A percentile compares a stretch with the other conserved stretches of the same genome.
These are phyloP conservation scores for Lordiphosa fenestrarum DNA, from an alignment of 2,888 invertebrate species.

Conservation along the genomic window DNA sequence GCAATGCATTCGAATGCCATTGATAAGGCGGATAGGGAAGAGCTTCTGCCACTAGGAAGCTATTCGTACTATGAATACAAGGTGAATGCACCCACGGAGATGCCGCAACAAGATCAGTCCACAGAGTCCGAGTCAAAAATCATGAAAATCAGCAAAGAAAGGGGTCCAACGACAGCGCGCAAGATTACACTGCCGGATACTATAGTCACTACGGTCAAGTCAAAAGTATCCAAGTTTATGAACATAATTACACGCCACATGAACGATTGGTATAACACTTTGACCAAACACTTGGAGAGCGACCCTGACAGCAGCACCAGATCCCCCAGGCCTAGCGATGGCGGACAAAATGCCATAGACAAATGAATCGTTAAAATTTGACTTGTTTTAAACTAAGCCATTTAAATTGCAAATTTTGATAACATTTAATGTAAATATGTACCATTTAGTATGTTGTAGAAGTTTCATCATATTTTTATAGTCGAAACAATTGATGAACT, in stretches of 20 bases:
- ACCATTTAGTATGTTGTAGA: conserved; percentile 7
- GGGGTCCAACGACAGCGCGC: neutral
- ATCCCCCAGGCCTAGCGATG: neutral
- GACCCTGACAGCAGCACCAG: conserved; percentile 6
- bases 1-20: conserved; percentile 63
- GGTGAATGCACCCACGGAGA: conserved; percentile 25
- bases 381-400: neutral
- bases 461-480: conserved; percentile 8
- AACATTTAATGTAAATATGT: conserved; percentile 57
- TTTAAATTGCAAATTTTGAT: neutral
- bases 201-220: conserved; percentile 63
- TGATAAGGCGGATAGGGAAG: conserved; percentile 55
- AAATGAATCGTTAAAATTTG: conserved; percentile 8
- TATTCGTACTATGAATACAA: conserved; percentile 52
- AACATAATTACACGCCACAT: conserved; percentile 73
- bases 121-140: conserved; percentile 36
- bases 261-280: conserved; percentile 75
- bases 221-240: conserved; percentile 69
- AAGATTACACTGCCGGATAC: conserved; percentile 37
- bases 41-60: conserved; percentile 42
- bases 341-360: conserved; percentile 35
- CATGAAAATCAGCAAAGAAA: conserved; percentile 40
- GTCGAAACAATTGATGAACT: conserved; percentile 3
- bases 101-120: neutral
- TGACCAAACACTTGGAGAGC: conserved; percentile 53